Base-by-base conservation (phyloP, 2,113 vertebrate species). In the Scolopax mira region DNA sequence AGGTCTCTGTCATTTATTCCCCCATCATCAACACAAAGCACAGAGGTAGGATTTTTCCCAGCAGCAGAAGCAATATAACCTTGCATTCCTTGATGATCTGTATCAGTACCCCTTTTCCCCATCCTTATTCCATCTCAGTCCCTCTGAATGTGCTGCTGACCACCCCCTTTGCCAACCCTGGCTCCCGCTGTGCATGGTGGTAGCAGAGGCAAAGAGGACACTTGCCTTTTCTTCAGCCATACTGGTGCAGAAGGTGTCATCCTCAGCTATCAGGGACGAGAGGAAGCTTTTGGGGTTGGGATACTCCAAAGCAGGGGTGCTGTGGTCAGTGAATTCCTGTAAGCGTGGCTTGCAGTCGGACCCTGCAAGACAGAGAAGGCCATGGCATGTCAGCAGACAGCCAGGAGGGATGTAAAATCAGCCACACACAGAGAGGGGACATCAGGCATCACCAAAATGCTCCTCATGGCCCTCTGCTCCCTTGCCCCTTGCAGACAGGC, bases 281-380 rank as follows among this genome's bases (percentile, higher is more conserved):
- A 98, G 98, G 35, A 97, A 93, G 15, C 97, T 96, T 42, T 97
- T 96, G 24, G 97, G 95, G 24, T 91, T 97, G 58, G 33, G 79
- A 51, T 83, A 93, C 28, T 94, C 95, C 48, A 96, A 95, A 51
- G 90, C 90, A 33, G 97, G 94, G 60, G 54, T 52, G 49, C 81
- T 70, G 44, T 18, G 79, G 7, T 85, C 71, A 39, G 88, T 60
- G 64, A 97, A 95, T 57, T 97, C 90, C 72, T 7, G 92, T 52
- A 97, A 84, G 54, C 98, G 98, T 4, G 98, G 98, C 86, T 99
- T 99, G 94, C 98, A 98, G 90, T 99, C 98, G 0, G 98, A 99
- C 6, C 97, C 98, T 99, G 97, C 33, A 87, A 97, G 81, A 92
- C 89, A 92, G 28, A 88, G 88, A 5, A 69, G 58, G 75, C n/a